phyloP scores from a whole-genome alignment of 2,113 vertebrate genomes.

The Spizaetus ornatus region DNA sequence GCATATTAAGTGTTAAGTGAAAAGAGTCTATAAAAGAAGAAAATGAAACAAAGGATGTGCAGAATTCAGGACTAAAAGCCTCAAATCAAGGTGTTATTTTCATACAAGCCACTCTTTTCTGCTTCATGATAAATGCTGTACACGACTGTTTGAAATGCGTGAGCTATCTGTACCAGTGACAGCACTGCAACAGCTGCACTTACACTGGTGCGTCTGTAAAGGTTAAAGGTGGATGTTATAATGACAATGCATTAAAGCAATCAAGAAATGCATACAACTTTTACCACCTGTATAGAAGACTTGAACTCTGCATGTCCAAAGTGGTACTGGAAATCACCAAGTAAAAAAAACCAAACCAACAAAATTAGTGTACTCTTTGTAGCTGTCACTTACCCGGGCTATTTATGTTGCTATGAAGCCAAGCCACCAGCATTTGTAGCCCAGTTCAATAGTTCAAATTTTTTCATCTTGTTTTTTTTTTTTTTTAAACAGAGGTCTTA shows the following conservation, averaged over 20 bases:
- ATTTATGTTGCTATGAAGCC: background rate
- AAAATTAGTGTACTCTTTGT: background rate
- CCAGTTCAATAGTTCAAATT: background rate
- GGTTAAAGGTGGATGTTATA: background rate
- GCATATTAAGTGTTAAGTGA: background rate
- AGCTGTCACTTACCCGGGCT: background rate
- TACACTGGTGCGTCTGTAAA: background rate
- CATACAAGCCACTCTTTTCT: background rate
- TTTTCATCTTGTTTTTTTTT: background rate
- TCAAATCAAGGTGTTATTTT: background rate
- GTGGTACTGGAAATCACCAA: background rate
- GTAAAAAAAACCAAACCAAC: background rate
- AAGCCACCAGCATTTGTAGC: background rate
- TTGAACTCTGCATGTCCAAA: slow-evolving; percentile 63
- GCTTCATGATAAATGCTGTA: background rate
- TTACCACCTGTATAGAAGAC: slow-evolving; percentile 37
- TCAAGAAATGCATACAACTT: background rate
- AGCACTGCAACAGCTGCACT: background rate
- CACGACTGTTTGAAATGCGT: background rate
- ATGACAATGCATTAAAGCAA: background rate
- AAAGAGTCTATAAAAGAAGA: background rate
- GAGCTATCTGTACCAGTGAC: background rate
- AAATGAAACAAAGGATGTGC: background rate
- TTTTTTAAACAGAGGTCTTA: background rate
- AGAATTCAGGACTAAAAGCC: background rate